phyloP scores from a whole-genome alignment of 30 jellyfish, hydroid and myxozoan species.

The Pelagia noctiluca region DNA sequence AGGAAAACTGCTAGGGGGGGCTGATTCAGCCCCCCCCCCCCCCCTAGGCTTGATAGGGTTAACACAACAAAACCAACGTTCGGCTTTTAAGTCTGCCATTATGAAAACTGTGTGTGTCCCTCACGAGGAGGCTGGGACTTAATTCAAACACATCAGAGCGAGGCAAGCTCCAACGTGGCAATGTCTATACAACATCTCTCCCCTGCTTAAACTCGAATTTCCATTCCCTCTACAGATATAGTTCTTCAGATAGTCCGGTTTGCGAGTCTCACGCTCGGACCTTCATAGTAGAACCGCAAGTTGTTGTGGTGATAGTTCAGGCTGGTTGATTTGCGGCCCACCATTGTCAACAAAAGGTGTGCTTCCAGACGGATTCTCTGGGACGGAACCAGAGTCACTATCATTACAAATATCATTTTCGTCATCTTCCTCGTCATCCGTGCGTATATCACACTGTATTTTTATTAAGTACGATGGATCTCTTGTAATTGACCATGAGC shows the following conservation, averaged over 20 bases:
- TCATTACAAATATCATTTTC: not conserved
- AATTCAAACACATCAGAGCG: not conserved
- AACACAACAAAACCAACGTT: not conserved
- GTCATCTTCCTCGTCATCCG: slow-evolving; percentile 9
- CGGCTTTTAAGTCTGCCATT: not conserved
- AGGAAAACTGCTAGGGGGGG: too few species aligned
- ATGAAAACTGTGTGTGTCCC: not conserved
- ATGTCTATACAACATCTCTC: slow-evolving; percentile 1
- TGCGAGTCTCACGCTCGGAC: slow-evolving; percentile 6
- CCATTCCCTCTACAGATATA: not conserved
- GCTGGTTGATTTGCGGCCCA: slow-evolving; percentile 7
- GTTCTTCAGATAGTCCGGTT: slow-evolving; percentile 6
- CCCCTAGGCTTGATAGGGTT: too few species aligned
- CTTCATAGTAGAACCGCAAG: not conserved
- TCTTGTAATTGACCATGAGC: slow-evolving; percentile 13
- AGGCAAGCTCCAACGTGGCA: slow-evolving; percentile 1
- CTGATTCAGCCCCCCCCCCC: too few species aligned
- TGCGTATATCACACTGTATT: slow-evolving; percentile 7
- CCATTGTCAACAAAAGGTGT: slow-evolving; percentile 5
- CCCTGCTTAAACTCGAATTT: slow-evolving; percentile 5
- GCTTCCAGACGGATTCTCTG: slow-evolving; percentile 9
- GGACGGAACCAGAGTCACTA: slow-evolving; percentile 9
- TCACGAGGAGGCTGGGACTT: slow-evolving; percentile 7
- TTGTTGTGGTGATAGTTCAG: not conserved
- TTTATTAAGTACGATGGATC: slow-evolving; percentile 1